These are phyloP conservation scores for Dolichopus griseipennis DNA, from an alignment of 2,888 invertebrate species.

Conservation along the genomic window DNA sequence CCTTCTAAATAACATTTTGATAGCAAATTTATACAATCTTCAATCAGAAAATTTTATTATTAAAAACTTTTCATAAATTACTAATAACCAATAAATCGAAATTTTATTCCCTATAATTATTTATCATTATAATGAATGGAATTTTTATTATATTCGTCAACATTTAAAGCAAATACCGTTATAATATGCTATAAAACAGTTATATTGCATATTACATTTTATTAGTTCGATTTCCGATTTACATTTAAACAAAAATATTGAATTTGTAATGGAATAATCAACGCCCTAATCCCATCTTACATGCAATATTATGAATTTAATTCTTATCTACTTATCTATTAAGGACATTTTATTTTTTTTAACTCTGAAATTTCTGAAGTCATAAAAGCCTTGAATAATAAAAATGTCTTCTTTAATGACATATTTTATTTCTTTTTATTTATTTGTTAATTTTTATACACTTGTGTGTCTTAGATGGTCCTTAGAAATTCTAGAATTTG, in stretches of 20 bases:
- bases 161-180: background rate
- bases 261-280: background rate
- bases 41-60: too few species aligned
- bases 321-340: too few species aligned
- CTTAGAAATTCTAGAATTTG: background rate
- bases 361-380: background rate
- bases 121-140: background rate
- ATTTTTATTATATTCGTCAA: background rate
- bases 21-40: too few species aligned
- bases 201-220: background rate
- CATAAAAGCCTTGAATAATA: background rate
- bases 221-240: background rate
- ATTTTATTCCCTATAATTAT: background rate
- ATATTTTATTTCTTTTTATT: background rate
- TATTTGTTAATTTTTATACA: too few species aligned
- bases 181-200: background rate
- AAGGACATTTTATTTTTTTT: background rate
- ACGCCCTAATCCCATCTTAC: background rate
- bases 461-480: too few species aligned
- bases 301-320: too few species aligned
- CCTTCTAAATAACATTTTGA: too few species aligned
- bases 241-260: background rate
- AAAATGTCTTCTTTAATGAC: background rate
- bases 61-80: background rate
- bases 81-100: slow-evolving; percentile 1